Evolutionary conservation across 1,140 invertebrate species (phyloP).

Genomic region (Drosophila oshimai): DNA sequence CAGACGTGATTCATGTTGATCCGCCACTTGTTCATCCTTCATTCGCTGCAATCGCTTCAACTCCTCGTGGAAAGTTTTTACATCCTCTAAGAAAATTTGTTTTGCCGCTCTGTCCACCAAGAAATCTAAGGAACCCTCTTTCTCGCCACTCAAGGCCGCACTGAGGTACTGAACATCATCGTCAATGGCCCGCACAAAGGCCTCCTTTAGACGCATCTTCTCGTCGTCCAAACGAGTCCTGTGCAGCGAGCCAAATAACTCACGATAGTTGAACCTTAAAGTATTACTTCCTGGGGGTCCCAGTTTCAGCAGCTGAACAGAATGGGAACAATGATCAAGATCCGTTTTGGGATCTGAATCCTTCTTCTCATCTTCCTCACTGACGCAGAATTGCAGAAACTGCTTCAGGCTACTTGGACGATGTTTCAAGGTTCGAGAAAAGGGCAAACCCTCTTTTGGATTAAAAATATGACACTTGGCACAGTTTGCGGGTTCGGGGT

Average conservation of each 20-base stretch:
- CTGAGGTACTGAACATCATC: slow-evolving; percentile 41
- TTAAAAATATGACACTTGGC: slow-evolving; percentile 8
- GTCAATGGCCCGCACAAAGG: slow-evolving; percentile 46
- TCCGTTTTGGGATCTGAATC: background rate
- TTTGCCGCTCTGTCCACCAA: slow-evolving; percentile 32
- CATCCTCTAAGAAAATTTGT: slow-evolving; percentile 7
- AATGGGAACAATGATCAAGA: background rate
- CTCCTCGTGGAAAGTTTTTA: slow-evolving; percentile 14
- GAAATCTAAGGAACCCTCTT: background rate
- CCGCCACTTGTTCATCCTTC: background rate
- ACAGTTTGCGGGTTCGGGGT: background rate
- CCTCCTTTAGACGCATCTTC: slow-evolving; percentile 22
- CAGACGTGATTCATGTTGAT: background rate
- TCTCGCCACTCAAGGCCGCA: background rate
- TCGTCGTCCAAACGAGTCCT: slow-evolving; percentile 2
- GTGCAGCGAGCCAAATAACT: slow-evolving; percentile 15
- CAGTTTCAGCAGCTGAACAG: slow-evolving; percentile 13
- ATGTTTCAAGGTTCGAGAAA: background rate
- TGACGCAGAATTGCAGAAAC: slow-evolving; percentile 10
- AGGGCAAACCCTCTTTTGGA: background rate
- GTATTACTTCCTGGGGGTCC: background rate
- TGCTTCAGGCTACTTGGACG: slow-evolving; percentile 37
- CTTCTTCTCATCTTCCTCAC: background rate
- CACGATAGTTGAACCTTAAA: slow-evolving; percentile 42
- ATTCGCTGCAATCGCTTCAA: background rate